Conservation (phyloP, 2,888 invertebrate genomes). For the Leptinotarsa rubiginosa region DNA sequence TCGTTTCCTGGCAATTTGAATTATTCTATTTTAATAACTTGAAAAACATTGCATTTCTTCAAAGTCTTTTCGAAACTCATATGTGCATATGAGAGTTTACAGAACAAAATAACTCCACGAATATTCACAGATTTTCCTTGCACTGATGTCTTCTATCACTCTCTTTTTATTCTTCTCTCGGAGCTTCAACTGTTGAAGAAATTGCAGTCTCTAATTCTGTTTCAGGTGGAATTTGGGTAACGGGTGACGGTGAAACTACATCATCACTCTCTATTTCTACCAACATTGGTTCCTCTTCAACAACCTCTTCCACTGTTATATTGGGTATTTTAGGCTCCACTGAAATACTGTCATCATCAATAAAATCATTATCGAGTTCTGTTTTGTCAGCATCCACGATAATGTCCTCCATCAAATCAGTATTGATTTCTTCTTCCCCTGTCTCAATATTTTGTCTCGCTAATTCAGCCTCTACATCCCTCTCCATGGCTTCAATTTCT, state of each 20-base stretch:
- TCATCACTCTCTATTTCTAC: not conserved
- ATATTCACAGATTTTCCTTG: not conserved
- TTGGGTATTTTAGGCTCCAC: constrained; percentile 5
- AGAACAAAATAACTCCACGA: not conserved
- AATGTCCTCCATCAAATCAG: constrained; percentile 42
- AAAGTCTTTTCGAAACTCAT: not conserved
- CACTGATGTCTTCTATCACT: not conserved
- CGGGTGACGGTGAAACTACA: not conserved
- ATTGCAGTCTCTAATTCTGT: not conserved
- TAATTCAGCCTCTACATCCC: constrained; percentile 45
- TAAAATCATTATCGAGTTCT: not conserved
- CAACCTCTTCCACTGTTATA: constrained; percentile 22
- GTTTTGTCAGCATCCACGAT: not conserved
- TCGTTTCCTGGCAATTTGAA: too few relatives aligned
- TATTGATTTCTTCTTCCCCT: constrained; percentile 44
- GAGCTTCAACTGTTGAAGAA: constrained; percentile 2
- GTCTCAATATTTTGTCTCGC: constrained; percentile 31
- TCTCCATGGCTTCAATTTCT: constrained; percentile 44
- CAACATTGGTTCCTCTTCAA: not conserved
- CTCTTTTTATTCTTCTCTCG: not conserved
- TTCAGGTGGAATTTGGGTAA: not conserved
- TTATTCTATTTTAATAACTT: too few relatives aligned
- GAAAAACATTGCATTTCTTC: not conserved
- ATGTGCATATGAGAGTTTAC: not conserved
- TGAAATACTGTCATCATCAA: not conserved